Percentiles rank a stretch among this genome's conserved stretches.
Conservation (phyloP, 2,113 vertebrate genomes). For the Propithecus coquereli region DNA sequence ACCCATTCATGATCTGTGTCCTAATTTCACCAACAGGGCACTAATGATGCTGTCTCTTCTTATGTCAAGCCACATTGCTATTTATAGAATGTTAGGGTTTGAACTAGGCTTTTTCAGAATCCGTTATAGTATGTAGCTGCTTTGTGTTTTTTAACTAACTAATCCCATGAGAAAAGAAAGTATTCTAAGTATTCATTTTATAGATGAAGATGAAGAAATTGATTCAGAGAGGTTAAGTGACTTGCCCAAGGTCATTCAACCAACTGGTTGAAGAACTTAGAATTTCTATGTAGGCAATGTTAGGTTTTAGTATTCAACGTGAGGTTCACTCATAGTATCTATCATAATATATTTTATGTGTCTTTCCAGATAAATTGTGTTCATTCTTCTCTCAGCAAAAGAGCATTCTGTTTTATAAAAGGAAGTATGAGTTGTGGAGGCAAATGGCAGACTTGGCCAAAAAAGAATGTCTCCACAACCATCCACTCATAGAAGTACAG, state of each 20-base stretch:
- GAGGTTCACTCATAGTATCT: not conserved
- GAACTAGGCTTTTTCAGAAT: constrained; percentile 32
- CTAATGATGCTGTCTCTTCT: not conserved
- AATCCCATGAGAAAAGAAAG: not conserved
- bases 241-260: not conserved
- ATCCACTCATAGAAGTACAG: not conserved
- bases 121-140: not conserved
- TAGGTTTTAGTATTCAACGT: constrained; percentile 36
- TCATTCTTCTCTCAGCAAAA: constrained; percentile 29
- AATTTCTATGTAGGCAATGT: not conserved
- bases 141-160: constrained; percentile 43
- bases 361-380: constrained; percentile 14
- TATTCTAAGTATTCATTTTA: not conserved
- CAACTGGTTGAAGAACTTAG: not conserved
- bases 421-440: not conserved
- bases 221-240: not conserved
- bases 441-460: not conserved
- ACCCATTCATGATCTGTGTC: constrained; percentile 13
- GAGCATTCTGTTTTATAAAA: not conserved
- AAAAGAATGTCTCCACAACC: not conserved
- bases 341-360: not conserved
- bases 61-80: not conserved
- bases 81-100: constrained; percentile 27
- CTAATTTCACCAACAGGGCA: constrained; percentile 46
- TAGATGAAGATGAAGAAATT: not conserved